These are phyloP conservation scores for Drosophila pegasa DNA, from an alignment of 2,888 invertebrate genomes.

Conservation along the genomic window DNA sequence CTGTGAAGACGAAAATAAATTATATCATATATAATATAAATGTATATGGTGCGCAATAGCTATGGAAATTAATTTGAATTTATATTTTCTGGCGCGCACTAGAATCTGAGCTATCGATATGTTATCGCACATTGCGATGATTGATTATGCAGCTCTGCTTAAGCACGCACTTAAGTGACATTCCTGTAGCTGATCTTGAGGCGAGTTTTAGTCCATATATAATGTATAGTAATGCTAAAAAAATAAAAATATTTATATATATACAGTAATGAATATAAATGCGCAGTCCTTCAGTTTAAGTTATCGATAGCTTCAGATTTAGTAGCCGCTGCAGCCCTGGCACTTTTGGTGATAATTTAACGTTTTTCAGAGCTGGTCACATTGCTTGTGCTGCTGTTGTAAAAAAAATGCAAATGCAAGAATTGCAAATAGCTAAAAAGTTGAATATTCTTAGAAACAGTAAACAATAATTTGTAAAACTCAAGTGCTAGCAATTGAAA, in stretches of 20 bases:
- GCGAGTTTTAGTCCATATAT: neutral
- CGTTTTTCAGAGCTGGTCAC: conserved; percentile 23
- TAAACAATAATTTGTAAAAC: conserved; percentile 34
- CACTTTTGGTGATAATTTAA: conserved; percentile 7
- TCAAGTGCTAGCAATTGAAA: conserved; percentile 39
- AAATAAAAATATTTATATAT: neutral
- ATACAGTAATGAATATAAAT: neutral
- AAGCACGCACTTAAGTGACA: no score
- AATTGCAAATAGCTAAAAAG: conserved; percentile 64
- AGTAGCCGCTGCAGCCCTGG: conserved; percentile 29
- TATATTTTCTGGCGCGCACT: neutral
- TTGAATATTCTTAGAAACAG: conserved; percentile 34
- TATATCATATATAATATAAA: neutral
- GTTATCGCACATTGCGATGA: neutral
- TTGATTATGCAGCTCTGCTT: neutral
- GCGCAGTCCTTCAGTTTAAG: neutral
- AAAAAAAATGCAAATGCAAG: conserved; percentile 65
- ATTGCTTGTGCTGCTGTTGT: conserved; percentile 54
- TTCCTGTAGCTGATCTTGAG: neutral
- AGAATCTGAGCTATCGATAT: neutral
- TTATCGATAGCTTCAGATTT: neutral
- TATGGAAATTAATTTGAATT: neutral
- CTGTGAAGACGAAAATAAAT: neutral
- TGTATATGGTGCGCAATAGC: neutral
- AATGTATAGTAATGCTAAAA: neutral